A percentile compares a stretch with the other conserved stretches of the same genome.
phyloP scores from a whole-genome alignment of 2,113 vertebrate genomes.

The Bufo bufo region DNA sequence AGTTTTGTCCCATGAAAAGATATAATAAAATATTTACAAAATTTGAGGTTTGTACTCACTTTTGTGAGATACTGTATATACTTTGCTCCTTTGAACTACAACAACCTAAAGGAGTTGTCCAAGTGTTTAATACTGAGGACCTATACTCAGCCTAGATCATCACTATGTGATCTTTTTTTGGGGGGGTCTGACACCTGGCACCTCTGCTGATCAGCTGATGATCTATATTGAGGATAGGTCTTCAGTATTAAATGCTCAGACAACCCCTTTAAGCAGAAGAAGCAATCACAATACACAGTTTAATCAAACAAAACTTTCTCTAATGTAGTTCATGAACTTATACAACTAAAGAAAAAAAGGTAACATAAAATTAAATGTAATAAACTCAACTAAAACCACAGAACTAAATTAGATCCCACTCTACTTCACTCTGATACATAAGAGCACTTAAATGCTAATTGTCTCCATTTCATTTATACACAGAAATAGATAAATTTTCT shows the following conservation, averaged over 20 bases:
- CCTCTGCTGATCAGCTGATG: too few species aligned
- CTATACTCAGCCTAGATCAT: too few species aligned
- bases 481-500: neutral
- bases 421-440: neutral
- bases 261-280: too few species aligned
- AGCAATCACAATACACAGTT: too few species aligned
- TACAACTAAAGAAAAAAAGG: neutral
- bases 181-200: too few species aligned
- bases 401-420: neutral
- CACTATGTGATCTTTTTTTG: too few species aligned
- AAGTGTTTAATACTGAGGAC: too few species aligned
- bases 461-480: neutral
- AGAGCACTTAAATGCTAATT: constrained; percentile 32
- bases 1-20: too few species aligned
- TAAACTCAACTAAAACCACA: neutral
- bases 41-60: too few species aligned
- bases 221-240: too few species aligned
- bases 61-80: neutral
- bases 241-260: too few species aligned
- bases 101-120: neutral
- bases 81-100: neutral
- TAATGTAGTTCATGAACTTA: neutral
- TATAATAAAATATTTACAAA: too few species aligned
- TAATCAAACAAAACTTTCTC: neutral
- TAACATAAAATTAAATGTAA: neutral